A percentile compares a stretch with the other conserved stretches of the same genome.
Evolutionary conservation across 2,888 invertebrate genomes (phyloP).

Genomic region (Microplitis deprimator): DNA sequence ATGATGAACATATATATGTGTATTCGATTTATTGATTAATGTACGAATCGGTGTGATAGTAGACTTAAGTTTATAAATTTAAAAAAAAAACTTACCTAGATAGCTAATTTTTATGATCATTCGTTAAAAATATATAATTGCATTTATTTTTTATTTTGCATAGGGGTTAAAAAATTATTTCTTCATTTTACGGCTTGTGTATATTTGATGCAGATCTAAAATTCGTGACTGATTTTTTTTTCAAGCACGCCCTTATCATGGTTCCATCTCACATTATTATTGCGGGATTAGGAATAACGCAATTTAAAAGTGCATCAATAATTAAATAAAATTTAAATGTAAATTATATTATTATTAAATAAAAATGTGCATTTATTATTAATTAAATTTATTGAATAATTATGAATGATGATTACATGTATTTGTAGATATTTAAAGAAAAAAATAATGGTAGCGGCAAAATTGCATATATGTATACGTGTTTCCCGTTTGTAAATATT

Average conservation of each 20-base stretch:
- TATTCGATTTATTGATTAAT: constrained; percentile 49
- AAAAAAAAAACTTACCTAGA: constrained; percentile 28
- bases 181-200: constrained; percentile 7
- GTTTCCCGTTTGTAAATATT: constrained; percentile 67
- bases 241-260: constrained; percentile 56
- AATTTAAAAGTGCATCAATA: constrained; percentile 45
- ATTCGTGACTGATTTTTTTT: not conserved
- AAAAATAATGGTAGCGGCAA: constrained; percentile 51
- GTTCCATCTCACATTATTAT: constrained; percentile 55
- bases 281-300: constrained; percentile 53
- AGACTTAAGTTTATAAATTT: constrained; percentile 59
- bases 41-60: constrained; percentile 72
- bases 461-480: constrained; percentile 58
- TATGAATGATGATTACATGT: constrained; percentile 50
- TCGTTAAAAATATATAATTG: constrained; percentile 2
- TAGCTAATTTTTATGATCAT: constrained; percentile 22
- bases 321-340: constrained; percentile 25
- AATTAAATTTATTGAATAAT: not conserved
- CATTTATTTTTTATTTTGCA: not conserved
- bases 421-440: constrained; percentile 67
- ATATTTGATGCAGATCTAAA: not conserved
- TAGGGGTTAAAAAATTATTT: not conserved
- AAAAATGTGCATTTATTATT: constrained; percentile 50
- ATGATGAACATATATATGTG: constrained; percentile 38
- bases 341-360: constrained; percentile 51